phyloP scores from a whole-genome alignment of 2,888 invertebrate genomes.

The Archips crataeganus region DNA sequence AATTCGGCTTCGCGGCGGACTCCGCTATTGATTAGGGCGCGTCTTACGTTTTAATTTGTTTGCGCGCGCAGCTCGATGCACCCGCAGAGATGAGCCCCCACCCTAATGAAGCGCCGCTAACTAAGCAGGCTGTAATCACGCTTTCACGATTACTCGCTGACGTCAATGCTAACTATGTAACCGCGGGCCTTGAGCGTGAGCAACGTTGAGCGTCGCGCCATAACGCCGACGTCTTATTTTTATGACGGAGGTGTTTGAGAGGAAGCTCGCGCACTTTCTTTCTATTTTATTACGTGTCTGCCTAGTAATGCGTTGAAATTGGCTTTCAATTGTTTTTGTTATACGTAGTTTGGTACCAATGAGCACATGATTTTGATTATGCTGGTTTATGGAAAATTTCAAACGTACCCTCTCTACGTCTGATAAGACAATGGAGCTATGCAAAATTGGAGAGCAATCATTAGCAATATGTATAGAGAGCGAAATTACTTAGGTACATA shows the following conservation, averaged over 20 bases:
- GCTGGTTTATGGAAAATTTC: neutral
- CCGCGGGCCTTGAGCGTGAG: conserved; percentile 8
- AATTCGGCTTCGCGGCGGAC: conserved; percentile 84
- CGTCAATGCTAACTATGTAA: conserved; percentile 53
- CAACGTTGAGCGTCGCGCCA: conserved; percentile 6
- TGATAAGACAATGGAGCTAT: neutral
- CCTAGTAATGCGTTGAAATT: conserved; percentile 24
- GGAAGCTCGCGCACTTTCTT: conserved; percentile 28
- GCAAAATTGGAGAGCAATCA: neutral
- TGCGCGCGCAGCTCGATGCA: conserved; percentile 85
- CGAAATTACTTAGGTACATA: neutral
- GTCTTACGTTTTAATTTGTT: conserved; percentile 86
- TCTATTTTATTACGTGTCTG: conserved; percentile 28
- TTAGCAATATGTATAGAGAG: neutral
- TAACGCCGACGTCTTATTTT: conserved; percentile 28
- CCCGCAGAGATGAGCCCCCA: conserved; percentile 78
- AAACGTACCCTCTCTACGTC: too few species aligned
- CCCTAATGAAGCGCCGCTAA: conserved; percentile 63
- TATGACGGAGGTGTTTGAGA: conserved; percentile 37
- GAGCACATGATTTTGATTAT: neutral
- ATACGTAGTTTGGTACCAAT: neutral
- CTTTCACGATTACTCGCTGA: conserved; percentile 74
- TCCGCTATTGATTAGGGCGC: conserved; percentile 86
- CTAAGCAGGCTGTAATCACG: conserved; percentile 73
- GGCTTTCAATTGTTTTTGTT: conserved; percentile 23